Conservation (phyloP, 2,888 invertebrate genomes). For the Eurois occulta region DNA sequence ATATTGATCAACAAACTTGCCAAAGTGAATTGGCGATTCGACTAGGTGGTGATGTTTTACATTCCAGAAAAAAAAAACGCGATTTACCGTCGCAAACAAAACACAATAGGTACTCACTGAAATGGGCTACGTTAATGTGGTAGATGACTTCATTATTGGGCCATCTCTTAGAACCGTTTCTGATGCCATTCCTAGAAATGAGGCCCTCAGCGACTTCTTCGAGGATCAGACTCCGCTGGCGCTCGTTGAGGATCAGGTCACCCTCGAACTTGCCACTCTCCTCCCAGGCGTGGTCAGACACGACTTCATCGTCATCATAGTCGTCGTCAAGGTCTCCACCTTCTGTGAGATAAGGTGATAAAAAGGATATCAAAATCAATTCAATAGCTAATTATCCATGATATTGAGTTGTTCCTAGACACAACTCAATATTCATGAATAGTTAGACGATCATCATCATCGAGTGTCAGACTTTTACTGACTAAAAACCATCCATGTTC, state of each 20-base stretch:
- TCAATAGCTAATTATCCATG: not conserved
- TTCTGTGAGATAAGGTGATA: conserved; percentile 62
- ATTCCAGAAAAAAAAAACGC: not conserved
- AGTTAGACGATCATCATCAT: no score
- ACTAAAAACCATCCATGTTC: no score
- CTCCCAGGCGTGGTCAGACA: conserved; percentile 87
- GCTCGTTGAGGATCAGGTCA: conserved; percentile 87
- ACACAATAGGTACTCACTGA: conserved; percentile 80
- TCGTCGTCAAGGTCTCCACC: conserved; percentile 77
- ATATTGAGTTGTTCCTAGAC: not conserved
- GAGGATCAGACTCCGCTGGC: conserved; percentile 83
- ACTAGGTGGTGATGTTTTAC: not conserved
- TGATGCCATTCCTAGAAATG: conserved; percentile 83
- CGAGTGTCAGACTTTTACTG: no score
- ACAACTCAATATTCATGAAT: no score
- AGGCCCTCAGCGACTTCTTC: conserved; percentile 85
- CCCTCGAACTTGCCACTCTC: conserved; percentile 89
- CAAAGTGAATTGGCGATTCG: not conserved
- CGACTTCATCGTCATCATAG: conserved; percentile 79
- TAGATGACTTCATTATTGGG: conserved; percentile 87
- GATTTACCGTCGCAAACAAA: not conserved
- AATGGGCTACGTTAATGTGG: conserved; percentile 85
- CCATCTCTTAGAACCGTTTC: conserved; percentile 86
- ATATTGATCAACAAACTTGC: not conserved
- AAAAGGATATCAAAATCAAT: conserved; percentile 6